Evolutionary conservation across 1,140 invertebrate genomes (phyloP), one percentile per base, ranked within the genome.

Genomic region (Lasioglossum baleicum): DNA sequence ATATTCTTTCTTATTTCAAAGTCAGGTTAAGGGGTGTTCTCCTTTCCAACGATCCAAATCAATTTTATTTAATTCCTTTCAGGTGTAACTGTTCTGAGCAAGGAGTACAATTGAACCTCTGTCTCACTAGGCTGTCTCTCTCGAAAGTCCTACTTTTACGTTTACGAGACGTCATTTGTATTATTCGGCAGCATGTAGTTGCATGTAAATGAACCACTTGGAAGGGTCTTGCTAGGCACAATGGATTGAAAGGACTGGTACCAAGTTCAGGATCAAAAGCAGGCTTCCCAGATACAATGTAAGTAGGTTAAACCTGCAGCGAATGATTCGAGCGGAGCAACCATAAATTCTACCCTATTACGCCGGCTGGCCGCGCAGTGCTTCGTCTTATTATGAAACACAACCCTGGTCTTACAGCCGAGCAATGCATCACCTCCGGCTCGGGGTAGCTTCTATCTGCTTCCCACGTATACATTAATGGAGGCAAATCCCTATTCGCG

Each of bases 301-400:
- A 75, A 68, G 35, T 75, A 75, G 64, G 63, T 75, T 75, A 58
- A 35, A 68, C 73, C 35, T 75, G 63, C 35, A 68, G 20, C 15
- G 44, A 48, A 10, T 11, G 31, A 63, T 67, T 51, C 8, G 15
- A 56, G 66, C 53, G 31, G 7, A 17, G 51, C 11, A 22, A 58
- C 20, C 51, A 75, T 75, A 75, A 75, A 75, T 75, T 69, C 40
- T 53, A 56, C 65, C 65, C 65, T 58, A 75, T 75, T 68, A 75
- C 51, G 20, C 56, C 44, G 35, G 17, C 8, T 13, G 44, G 20
- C 35, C 40, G 35, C 15, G 15, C 35, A 51, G 35, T 48, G 60
- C 40, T 48, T 67, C 13, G 35, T 76, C 66, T 58, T 76, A 20
- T 60, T 69, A 61, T n/a, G 65, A 60, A 76, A 76, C 65, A 44